A percentile compares a stretch with the other conserved stretches of the same genome.
Evolutionary conservation across 2,888 invertebrate genomes (phyloP).

Genomic region (Andrena trimmerana): DNA sequence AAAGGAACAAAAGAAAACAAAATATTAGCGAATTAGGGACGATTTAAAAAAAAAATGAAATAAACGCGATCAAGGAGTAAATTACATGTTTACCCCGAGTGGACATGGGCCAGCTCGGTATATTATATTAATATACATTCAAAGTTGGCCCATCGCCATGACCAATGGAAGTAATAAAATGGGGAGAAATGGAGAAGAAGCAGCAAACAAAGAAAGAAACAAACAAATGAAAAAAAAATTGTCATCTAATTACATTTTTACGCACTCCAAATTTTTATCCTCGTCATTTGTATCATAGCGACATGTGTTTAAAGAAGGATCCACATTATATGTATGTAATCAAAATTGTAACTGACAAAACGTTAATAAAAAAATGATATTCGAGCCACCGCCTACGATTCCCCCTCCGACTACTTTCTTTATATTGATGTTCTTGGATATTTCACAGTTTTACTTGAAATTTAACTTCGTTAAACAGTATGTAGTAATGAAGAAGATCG

Average conservation of each 20-base stretch:
- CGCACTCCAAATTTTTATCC: conserved; percentile 84
- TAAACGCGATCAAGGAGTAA: conserved; percentile 79
- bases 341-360: conserved; percentile 85
- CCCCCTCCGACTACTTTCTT: too few species aligned
- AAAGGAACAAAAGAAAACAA: conserved; percentile 56
- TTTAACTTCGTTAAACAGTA: too few species aligned
- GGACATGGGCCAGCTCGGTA: conserved; percentile 82
- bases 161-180: conserved; percentile 81
- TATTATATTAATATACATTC: conserved; percentile 85
- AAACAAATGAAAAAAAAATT: conserved; percentile 67
- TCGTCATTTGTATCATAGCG: conserved; percentile 84
- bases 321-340: conserved; percentile 85
- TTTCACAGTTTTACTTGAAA: too few species aligned
- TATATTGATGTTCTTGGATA: too few species aligned
- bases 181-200: conserved; percentile 25
- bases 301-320: conserved; percentile 83
- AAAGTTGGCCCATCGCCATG: conserved; percentile 82
- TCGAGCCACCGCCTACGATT: conserved; percentile 61
- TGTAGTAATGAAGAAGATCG: too few species aligned
- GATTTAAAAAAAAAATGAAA: conserved; percentile 66
- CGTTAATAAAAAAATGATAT: conserved; percentile 84
- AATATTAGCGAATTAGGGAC: conserved; percentile 82
- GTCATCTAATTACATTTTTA: conserved; percentile 84
- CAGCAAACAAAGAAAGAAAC: conserved; percentile 34
- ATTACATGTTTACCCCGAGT: conserved; percentile 78